Percentiles rank a stretch among this genome's conserved stretches.
Evolutionary conservation across 2,888 invertebrate genomes (phyloP).

Genomic region (Altica lythri): DNA sequence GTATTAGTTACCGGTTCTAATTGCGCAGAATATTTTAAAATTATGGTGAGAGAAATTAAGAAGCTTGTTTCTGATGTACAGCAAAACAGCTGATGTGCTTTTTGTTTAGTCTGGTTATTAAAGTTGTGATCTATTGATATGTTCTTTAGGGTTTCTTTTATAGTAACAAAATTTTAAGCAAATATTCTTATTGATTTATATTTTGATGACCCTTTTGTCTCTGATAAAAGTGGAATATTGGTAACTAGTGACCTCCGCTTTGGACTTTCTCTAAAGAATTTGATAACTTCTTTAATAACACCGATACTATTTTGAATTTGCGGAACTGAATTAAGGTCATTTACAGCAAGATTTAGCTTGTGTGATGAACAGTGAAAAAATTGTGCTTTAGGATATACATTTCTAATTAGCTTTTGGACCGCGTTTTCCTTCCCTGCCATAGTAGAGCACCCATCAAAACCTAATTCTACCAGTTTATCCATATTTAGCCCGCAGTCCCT

Average conservation of each 20-base stretch:
- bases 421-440: conserved; percentile 5
- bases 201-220: not conserved
- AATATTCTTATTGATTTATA: not conserved
- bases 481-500: conserved; percentile 16
- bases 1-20: not conserved
- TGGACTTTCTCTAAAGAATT: not conserved
- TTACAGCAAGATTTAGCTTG: conserved; percentile 17
- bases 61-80: not conserved
- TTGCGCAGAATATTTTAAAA: not conserved
- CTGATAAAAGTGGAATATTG: not conserved
- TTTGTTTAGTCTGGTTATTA: too few relatives aligned
- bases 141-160: not conserved
- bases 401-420: not conserved
- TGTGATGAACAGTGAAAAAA: conserved; percentile 27
- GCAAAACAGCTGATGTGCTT: too few relatives aligned
- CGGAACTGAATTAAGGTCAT: not conserved
- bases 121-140: not conserved
- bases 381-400: not conserved
- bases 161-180: not conserved
- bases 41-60: not conserved
- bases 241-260: not conserved
- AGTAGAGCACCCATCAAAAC: conserved; percentile 25
- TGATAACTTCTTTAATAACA: not conserved
- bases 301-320: not conserved
- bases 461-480: conserved; percentile 1